Conservation (phyloP, 2,113 vertebrate species). For the Dascyllus trimaculatus region DNA sequence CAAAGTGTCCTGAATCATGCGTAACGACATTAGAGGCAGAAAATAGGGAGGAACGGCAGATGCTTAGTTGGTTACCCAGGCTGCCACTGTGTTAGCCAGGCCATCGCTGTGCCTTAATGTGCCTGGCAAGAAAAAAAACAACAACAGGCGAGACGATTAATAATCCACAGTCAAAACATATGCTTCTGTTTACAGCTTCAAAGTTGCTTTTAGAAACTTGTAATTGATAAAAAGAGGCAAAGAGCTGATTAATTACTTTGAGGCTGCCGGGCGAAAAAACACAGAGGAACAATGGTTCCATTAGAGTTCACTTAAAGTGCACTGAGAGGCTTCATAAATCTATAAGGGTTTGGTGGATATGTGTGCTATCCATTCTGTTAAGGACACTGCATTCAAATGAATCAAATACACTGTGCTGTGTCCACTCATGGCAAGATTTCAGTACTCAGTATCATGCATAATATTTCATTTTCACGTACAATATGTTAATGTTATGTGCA, state of each 20-base stretch:
- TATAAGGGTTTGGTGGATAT: background rate
- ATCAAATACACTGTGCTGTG: background rate
- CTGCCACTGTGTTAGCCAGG: slow-evolving; percentile 33
- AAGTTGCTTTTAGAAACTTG: slow-evolving; percentile 13
- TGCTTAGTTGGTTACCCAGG: slow-evolving; percentile 59
- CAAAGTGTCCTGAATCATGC: slow-evolving; percentile 68
- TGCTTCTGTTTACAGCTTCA: slow-evolving; percentile 34
- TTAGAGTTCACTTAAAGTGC: slow-evolving; percentile 17
- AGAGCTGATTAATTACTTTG: background rate
- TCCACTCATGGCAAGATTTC: background rate
- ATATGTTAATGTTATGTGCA: no score
- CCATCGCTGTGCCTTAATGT: slow-evolving; percentile 20
- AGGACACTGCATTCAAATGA: background rate
- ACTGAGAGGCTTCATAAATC: slow-evolving; percentile 1
- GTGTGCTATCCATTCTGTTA: background rate
- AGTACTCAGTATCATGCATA: no score
- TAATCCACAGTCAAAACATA: slow-evolving; percentile 44
- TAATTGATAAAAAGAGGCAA: slow-evolving; percentile 10
- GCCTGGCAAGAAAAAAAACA: background rate
- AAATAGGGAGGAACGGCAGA: slow-evolving; percentile 52
- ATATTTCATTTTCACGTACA: no score
- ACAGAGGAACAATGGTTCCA: background rate
- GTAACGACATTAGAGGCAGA: slow-evolving; percentile 69
- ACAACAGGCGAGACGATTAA: slow-evolving; percentile 27
- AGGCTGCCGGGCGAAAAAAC: slow-evolving; percentile 5